Evolutionary conservation across 2,888 invertebrate species (phyloP).

Genomic region (Athripsodes cinereus): DNA sequence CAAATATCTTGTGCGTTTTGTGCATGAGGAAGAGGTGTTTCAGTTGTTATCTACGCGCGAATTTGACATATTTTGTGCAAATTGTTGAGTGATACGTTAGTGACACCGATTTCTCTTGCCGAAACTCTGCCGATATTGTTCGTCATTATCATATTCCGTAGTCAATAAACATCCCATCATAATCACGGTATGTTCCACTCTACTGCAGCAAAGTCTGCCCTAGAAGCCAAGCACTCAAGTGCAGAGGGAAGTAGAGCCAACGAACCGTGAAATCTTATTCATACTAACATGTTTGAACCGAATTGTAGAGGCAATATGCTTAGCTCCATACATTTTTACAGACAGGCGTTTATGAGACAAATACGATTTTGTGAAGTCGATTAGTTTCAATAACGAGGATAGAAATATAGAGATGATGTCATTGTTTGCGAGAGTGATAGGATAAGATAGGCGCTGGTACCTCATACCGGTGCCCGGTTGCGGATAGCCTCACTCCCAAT

Average conservation of each 20-base stretch:
- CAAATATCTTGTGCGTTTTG: not conserved
- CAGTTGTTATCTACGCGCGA: not conserved
- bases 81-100: not conserved
- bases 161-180: no score
- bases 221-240: no score
- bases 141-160: no score
- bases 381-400: no score
- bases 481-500: no score
- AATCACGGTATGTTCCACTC: no score
- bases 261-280: not conserved
- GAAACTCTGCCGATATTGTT: not conserved
- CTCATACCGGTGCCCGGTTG: not conserved
- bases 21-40: not conserved
- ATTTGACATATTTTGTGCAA: conserved; percentile 15
- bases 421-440: not conserved
- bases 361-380: no score
- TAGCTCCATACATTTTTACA: no score
- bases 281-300: not conserved
- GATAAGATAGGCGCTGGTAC: not conserved
- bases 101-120: conserved; percentile 15
- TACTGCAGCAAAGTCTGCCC: no score
- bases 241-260: not conserved
- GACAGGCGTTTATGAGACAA: no score
- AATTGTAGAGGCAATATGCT: no score
- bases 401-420: not conserved